A percentile compares a stretch with the other conserved stretches of the same genome.
Conservation (phyloP, 2,888 invertebrate genomes). For the Polyommatus iphigenia region DNA sequence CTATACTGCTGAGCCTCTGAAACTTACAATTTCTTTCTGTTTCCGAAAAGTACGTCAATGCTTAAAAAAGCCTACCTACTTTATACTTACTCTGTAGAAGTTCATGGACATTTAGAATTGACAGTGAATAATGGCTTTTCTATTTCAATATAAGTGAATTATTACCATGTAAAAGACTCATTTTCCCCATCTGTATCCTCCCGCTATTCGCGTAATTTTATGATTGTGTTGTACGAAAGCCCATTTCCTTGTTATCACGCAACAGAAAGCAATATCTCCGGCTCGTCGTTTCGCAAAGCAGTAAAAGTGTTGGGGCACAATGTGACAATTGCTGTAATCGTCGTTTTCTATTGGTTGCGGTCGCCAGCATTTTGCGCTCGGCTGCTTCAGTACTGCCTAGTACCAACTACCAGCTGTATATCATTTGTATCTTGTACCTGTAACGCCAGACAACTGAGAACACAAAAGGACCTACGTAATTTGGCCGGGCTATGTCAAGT, state of each 20-base stretch:
- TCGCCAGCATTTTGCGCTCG: conserved; percentile 69
- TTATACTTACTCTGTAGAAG: too few species aligned
- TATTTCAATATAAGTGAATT: too few species aligned
- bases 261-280: conserved; percentile 58
- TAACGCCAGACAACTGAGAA: background rate
- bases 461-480: too few species aligned
- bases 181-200: background rate
- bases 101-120: too few species aligned
- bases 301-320: conserved; percentile 74
- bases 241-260: conserved; percentile 66
- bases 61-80: background rate
- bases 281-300: conserved; percentile 71
- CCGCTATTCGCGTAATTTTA: conserved; percentile 31
- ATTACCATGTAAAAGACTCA: background rate
- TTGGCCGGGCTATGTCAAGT: too few species aligned
- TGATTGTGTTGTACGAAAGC: conserved; percentile 35
- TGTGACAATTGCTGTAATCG: conserved; percentile 76
- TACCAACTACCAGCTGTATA: conserved; percentile 45
- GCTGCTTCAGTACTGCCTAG: conserved; percentile 56
- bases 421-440: conserved; percentile 34
- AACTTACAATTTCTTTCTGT: background rate
- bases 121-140: too few species aligned
- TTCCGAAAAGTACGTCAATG: background rate
- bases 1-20: background rate
- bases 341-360: conserved; percentile 77